Percentiles rank a stretch among this genome's conserved stretches.
These are phyloP conservation scores for Epinephelus lanceolatus DNA, from an alignment of 2,113 vertebrate genomes.

Conservation along the genomic window DNA sequence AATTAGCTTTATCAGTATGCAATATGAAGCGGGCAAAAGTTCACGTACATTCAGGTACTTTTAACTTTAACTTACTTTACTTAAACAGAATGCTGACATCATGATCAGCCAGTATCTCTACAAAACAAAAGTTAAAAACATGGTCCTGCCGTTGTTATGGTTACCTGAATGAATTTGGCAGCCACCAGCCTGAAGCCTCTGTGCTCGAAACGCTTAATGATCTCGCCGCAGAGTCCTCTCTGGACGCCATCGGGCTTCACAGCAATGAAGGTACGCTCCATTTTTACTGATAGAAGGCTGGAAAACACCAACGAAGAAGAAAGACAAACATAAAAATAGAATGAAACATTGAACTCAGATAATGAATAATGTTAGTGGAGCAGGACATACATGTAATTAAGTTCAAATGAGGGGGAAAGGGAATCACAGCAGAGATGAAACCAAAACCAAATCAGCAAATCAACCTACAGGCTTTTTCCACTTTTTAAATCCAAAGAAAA, in stretches of 20 bases:
- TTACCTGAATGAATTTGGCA: slow-evolving; percentile 88
- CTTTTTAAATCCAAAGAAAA: no score
- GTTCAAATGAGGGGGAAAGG: no score
- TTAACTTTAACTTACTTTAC: no score
- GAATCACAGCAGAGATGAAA: no score
- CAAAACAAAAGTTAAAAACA: no score
- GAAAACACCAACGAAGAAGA: slow-evolving; percentile 5
- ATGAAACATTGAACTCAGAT: not conserved
- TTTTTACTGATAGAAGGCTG: slow-evolving; percentile 47
- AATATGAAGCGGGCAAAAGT: not conserved
- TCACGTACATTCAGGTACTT: no score
- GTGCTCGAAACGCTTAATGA: slow-evolving; percentile 92
- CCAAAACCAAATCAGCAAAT: no score
- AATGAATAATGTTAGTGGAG: not conserved
- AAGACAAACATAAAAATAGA: not conserved
- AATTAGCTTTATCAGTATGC: not conserved
- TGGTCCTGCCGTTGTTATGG: no score
- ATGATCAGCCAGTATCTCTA: no score
- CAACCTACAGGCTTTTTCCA: no score
- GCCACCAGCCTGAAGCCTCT: slow-evolving; percentile 89
- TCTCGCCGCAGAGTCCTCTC: slow-evolving; percentile 91
- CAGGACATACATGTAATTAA: no score
- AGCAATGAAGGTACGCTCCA: slow-evolving; percentile 92
- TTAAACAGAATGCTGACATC: no score
- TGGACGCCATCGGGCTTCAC: slow-evolving; percentile 96